A percentile compares a stretch with the other conserved stretches of the same genome.
These are phyloP conservation scores for Taphrorychus bicolor DNA, from an alignment of 2,888 invertebrate species.

Conservation along the genomic window DNA sequence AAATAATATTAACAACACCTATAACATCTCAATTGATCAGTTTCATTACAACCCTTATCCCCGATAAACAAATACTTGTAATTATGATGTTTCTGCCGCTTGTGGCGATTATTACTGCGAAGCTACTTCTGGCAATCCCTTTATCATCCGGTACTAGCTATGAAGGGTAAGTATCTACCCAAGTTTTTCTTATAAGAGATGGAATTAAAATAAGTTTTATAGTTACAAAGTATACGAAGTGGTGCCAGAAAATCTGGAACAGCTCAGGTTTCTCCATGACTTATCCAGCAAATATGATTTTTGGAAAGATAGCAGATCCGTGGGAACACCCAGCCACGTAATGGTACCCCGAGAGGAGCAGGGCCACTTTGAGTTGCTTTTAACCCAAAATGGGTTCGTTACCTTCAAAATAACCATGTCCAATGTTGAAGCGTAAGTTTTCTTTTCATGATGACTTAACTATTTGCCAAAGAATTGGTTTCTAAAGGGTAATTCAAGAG, in stretches of 20 bases:
- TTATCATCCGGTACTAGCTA: no score
- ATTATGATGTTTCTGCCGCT: no score
- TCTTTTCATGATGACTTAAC: not conserved
- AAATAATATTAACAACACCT: no score
- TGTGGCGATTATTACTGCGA: no score
- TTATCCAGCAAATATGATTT: constrained; percentile 46
- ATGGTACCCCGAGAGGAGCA: constrained; percentile 40
- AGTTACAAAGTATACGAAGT: constrained; percentile 41
- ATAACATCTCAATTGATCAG: no score
- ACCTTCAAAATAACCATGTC: constrained; percentile 14
- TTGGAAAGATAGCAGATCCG: constrained; percentile 18
- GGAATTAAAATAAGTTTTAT: no score
- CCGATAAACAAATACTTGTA: no score
- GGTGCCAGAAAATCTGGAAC: constrained; percentile 26
- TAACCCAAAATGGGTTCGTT: constrained; percentile 11
- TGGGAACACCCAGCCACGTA: constrained; percentile 28
- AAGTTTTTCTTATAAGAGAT: no score
- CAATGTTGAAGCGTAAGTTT: constrained; percentile 17
- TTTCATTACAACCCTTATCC: no score
- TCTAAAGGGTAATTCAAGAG: constrained; percentile 15
- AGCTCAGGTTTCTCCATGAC: constrained; percentile 36
- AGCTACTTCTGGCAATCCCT: no score
- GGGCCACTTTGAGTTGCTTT: constrained; percentile 26
- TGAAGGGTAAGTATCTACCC: not conserved
- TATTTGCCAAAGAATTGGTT: not conserved